phyloP scores from a whole-genome alignment of 2,797 vertebrate genomes.

The Peromyscus attwateri region DNA sequence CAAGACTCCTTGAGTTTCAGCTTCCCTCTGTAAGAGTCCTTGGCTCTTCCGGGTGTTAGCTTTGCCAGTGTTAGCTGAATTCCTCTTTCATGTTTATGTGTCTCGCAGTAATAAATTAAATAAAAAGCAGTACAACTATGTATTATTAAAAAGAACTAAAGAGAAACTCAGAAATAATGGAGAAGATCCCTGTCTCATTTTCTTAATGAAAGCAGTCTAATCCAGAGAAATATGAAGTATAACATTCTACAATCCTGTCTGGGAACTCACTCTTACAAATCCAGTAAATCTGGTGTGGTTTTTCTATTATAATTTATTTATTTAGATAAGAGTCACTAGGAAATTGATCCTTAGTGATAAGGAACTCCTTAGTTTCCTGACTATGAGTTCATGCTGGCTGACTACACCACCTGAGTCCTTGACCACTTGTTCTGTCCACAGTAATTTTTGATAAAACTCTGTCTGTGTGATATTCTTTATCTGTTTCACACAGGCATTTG shows the following conservation, averaged over 20 bases:
- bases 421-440: neutral
- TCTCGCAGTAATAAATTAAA: neutral
- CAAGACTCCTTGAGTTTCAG: no score
- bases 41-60: no score
- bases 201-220: neutral
- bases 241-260: neutral
- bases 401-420: neutral
- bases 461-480: neutral
- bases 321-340: neutral
- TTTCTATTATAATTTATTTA: neutral
- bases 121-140: neutral
- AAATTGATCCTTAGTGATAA: neutral
- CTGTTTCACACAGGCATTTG: neutral
- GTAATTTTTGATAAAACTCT: neutral
- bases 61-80: no score
- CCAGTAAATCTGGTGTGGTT: neutral
- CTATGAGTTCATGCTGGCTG: no score
- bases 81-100: no score
- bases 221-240: neutral
- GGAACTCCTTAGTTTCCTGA: no score
- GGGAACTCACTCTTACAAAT: neutral
- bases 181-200: neutral
- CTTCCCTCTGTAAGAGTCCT: no score
- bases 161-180: neutral
- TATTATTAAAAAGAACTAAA: neutral